Evolutionary conservation across 92 coral and sea anemone species (phyloP).

Genomic region (Siderastrea radians): DNA sequence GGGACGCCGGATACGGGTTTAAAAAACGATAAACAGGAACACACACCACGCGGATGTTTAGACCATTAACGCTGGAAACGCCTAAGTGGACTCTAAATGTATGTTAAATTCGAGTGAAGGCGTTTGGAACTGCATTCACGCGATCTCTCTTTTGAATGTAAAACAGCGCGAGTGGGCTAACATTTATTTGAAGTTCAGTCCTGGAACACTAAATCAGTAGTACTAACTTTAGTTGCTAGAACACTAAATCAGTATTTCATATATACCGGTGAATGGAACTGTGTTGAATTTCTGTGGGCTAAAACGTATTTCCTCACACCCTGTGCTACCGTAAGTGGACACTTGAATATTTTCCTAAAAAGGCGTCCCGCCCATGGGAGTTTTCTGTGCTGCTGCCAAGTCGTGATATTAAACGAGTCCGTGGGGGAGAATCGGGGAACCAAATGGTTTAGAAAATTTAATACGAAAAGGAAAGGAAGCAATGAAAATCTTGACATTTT

Average conservation of each 20-base stretch:
- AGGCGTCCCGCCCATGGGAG: too few species aligned
- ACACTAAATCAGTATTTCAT: too few species aligned
- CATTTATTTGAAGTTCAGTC: too few species aligned
- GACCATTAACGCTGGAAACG: background rate
- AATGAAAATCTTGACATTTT: background rate
- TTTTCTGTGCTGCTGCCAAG: background rate
- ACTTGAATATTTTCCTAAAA: background rate
- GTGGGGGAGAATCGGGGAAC: background rate
- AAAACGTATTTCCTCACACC: background rate
- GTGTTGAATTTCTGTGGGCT: background rate
- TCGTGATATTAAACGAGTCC: background rate
- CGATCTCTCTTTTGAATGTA: too few species aligned
- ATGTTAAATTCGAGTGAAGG: too few species aligned
- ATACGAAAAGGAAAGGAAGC: background rate
- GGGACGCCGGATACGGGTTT: background rate
- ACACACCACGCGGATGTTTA: background rate
- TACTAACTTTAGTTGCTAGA: too few species aligned
- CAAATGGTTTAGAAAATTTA: background rate
- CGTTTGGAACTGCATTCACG: too few species aligned
- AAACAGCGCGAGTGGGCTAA: too few species aligned
- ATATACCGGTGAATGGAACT: background rate
- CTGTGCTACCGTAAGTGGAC: background rate
- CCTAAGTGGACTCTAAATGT: too few species aligned
- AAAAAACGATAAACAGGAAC: background rate
- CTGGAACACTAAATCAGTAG: too few species aligned